phyloP scores from a whole-genome alignment of 2,797 vertebrate species.

The Heteromormyrus szaboi region DNA sequence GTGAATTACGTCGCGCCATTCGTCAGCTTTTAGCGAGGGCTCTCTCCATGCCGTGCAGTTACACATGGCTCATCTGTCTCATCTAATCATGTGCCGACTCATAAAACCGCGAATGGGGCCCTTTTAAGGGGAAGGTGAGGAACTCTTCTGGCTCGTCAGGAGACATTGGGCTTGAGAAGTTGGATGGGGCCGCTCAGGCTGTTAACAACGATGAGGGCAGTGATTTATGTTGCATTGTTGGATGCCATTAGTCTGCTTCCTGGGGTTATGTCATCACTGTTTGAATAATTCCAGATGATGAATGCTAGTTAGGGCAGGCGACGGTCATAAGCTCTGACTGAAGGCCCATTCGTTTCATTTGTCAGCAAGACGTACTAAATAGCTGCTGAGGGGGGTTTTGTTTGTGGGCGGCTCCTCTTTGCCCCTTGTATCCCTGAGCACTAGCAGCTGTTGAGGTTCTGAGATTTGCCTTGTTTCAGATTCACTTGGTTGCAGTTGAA shows the following conservation, averaged over 20 bases:
- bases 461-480: neutral
- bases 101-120: neutral
- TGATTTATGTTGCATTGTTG: neutral
- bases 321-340: neutral
- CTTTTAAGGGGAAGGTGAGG: neutral
- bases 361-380: neutral
- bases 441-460: neutral
- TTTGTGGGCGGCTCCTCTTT: neutral
- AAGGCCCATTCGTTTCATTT: neutral
- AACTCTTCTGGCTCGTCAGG: neutral
- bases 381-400: neutral
- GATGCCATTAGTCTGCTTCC: neutral
- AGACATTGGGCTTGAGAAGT: neutral
- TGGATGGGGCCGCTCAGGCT: neutral
- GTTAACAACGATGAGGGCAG: neutral
- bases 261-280: neutral
- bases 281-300: slow-evolving; percentile 3
- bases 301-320: neutral
- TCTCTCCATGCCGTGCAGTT: neutral
- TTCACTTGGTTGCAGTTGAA: neutral
- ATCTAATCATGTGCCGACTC: neutral
- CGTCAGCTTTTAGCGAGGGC: too few species aligned
- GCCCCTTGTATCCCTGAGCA: neutral
- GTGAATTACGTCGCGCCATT: neutral
- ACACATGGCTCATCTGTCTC: neutral